phyloP scores from a whole-genome alignment of 2,888 invertebrate species.

The Macrophya alboannulata region DNA sequence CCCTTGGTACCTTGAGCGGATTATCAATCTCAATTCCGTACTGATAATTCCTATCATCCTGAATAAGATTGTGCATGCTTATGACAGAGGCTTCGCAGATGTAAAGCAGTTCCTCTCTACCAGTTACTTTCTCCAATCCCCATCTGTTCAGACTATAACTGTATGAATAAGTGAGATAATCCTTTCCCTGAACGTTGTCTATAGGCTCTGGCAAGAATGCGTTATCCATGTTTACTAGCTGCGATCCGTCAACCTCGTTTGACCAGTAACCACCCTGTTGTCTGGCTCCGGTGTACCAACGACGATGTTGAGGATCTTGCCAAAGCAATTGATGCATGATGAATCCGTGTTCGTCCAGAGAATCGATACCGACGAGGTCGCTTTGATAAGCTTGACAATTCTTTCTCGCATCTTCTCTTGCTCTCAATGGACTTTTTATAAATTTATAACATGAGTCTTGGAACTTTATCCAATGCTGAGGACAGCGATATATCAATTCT shows the following conservation, averaged over 20 bases:
- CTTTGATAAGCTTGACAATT: conserved; percentile 92
- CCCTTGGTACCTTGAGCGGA: conserved; percentile 90
- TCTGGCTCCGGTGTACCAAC: conserved; percentile 93
- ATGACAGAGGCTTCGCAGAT: conserved; percentile 94
- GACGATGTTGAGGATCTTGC: conserved; percentile 92
- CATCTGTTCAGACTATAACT: conserved; percentile 86
- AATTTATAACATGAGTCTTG: conserved; percentile 94
- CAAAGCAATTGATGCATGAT: conserved; percentile 90
- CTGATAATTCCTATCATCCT: conserved; percentile 90
- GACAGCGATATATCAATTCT: conserved; percentile 83
- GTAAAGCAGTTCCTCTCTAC: conserved; percentile 89
- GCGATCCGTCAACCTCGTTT: conserved; percentile 92
- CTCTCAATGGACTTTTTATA: conserved; percentile 92
- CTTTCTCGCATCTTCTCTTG: conserved; percentile 90
- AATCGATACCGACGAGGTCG: conserved; percentile 91
- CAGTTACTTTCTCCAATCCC: conserved; percentile 92
- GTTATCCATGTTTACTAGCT: conserved; percentile 90
- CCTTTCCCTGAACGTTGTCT: conserved; percentile 82
- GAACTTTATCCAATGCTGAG: conserved; percentile 92
- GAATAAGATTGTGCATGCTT: conserved; percentile 86
- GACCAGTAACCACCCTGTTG: conserved; percentile 90
- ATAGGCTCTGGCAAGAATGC: conserved; percentile 88
- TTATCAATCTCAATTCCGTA: conserved; percentile 93
- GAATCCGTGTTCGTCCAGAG: conserved; percentile 93
- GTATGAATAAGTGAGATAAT: conserved; percentile 89